Evolutionary conservation across 2,888 invertebrate genomes (phyloP), one percentile per base, ranked within the genome.

Genomic region (Xiphydria camelus): DNA sequence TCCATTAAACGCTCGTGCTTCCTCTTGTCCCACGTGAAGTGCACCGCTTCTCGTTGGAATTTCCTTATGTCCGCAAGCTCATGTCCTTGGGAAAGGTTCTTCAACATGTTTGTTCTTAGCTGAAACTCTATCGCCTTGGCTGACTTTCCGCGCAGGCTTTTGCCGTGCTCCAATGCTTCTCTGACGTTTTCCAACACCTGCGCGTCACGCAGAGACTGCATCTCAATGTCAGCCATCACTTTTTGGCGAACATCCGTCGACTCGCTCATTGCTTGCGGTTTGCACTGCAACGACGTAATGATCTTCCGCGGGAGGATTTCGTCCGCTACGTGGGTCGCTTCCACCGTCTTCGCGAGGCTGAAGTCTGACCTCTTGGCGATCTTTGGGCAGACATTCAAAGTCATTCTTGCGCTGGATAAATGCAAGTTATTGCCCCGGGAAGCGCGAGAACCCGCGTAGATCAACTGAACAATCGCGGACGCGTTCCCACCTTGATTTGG

Each of bases 81-180:
- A 4, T 77, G 69, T 60, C 74, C 73, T 69, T 76, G 76, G 1
- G 78, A 77, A 23, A 85, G 78, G 66, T 83, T 83, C 53, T 75
- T 78, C 41, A 80, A 68, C 22, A 80, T 63, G 10, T 70, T 72
- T 2, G 69, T 58, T 45, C 64, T 67, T n/a, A 78, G 48, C 12
- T 76, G 71, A 38, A 70, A 68, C 51, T 73, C 86, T 49, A 91
- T 91, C 33, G 84, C 84, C 64, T 81, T 84, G 4, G 89, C 89
- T 2, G 89, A 89, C 79, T 86, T 89, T 37, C 88, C 89, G 61
- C 86, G 81, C 34, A 88, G 71, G 60, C 77, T 79, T 53, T 80
- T 81, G 1, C 66, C 66, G 17, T 65, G 64, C 6, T 72, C 65
- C 5, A 66, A 46, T 1, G 63, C 63, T 12, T 69, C 66, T 25